Base-by-base conservation (phyloP, 2,113 vertebrate genomes). In the Sander vitreus region DNA sequence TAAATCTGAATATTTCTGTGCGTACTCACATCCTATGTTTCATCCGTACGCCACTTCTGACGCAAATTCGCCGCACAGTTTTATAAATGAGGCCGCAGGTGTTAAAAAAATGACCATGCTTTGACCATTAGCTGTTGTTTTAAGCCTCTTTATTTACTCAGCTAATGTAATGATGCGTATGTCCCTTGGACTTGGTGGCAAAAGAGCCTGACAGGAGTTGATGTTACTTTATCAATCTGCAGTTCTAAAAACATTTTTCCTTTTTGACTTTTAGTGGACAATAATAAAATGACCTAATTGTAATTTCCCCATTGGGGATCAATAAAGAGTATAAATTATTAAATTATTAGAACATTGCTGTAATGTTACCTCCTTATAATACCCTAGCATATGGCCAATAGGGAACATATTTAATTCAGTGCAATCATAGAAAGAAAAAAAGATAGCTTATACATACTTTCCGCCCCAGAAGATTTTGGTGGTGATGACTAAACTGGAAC, bases 391-490 rank as follows among this genome's bases (percentile, higher is more conserved):
- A 11, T 60, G 18, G 14, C 15, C 12, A 25, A 4, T 11, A 18
- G 14, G 8, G 21, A 19, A 4, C 1, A 2, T 51, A n/a, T 33
- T 12, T 15, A 2, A n/a, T 33, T 60, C 16, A 62, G 18, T 15
- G 55, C 43, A 73, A 48, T n/a, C 3, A 50, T 4, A 43, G 18
- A 57, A 66, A 53, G 6, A 9, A 27, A 36, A 43, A 80, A 2
- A 67, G 25, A 48, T 3, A 39, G 39, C 6, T 6, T 25, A 43
- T 39, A 97, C 98, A 80, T 96, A 99, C 98, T 98, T 99, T 97
- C 97, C 97, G 67, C 97, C 97, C 97, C 98, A 99, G 96, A 98
- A 99, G 93, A 99, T 97, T 92, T 99, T 99, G 72, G 98, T 99
- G 77, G 97, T 99, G 92, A 99, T 99, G 90, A 99, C 98, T 78